These are phyloP conservation scores for Steatornis caripensis DNA, from an alignment of 2,113 vertebrate genomes.

Conservation along the genomic window DNA sequence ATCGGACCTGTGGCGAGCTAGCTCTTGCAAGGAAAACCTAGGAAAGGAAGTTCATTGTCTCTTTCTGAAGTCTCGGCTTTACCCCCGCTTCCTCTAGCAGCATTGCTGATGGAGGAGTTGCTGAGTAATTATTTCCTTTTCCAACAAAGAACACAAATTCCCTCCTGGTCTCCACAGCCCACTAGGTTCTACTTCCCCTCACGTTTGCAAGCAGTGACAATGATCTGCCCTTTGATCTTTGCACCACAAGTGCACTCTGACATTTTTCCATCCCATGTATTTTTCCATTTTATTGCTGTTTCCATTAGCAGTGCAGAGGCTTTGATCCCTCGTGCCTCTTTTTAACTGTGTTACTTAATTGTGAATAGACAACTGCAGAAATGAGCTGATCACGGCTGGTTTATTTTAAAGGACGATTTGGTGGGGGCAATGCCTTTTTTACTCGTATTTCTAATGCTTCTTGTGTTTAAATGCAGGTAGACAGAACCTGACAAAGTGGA, in stretches of 20 bases:
- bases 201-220: not conserved
- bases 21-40: not conserved
- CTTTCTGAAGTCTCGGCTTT: not conserved
- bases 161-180: not conserved
- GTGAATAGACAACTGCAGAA: not conserved
- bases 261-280: not conserved
- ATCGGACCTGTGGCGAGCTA: not conserved
- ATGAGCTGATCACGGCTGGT: not conserved
- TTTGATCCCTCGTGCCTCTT: not conserved
- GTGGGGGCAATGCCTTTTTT: not conserved
- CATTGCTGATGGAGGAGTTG: not conserved
- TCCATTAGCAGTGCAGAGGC: not conserved
- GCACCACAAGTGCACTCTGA: not conserved
- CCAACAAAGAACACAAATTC: not conserved
- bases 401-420: not conserved
- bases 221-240: slow-evolving; percentile 20
- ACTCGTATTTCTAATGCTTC: not conserved
- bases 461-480: not conserved
- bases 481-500: not conserved
- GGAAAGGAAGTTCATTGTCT: slow-evolving; percentile 16
- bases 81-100: not conserved
- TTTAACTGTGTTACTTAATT: not conserved
- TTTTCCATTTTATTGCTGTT: slow-evolving; percentile 32
- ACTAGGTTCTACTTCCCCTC: not conserved
- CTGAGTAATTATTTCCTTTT: slow-evolving; percentile 47